A percentile compares a stretch with the other conserved stretches of the same genome.
Conservation (phyloP, 2,797 vertebrate genomes). For the Pseudochaenichthys georgianus region DNA sequence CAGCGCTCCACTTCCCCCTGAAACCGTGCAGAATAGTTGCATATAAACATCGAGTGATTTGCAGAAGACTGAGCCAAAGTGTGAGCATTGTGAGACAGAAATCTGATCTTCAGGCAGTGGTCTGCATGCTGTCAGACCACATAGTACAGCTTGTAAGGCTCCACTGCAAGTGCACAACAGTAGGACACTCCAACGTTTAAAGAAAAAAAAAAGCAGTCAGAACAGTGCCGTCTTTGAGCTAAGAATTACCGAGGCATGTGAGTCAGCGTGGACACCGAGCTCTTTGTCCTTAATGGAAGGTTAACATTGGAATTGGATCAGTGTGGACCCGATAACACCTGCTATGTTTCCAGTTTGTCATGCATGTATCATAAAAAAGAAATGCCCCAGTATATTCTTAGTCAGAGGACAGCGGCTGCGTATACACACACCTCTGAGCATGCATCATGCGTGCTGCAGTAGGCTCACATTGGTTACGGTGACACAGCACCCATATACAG, state of each 20-base stretch:
- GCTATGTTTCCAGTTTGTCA: not conserved
- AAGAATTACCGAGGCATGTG: slow-evolving; percentile 70
- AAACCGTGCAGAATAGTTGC: slow-evolving; percentile 40
- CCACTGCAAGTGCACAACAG: slow-evolving; percentile 67
- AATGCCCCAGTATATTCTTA: slow-evolving; percentile 70
- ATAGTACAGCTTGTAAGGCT: slow-evolving; percentile 59
- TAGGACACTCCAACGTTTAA: slow-evolving; percentile 64
- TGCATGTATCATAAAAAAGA: not conserved
- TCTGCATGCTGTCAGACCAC: slow-evolving; percentile 73
- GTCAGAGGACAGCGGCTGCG: slow-evolving; percentile 74
- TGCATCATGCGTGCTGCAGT: slow-evolving; percentile 81
- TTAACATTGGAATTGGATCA: slow-evolving; percentile 3
- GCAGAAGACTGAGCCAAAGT: slow-evolving; percentile 55
- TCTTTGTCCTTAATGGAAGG: slow-evolving; percentile 8
- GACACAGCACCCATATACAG: slow-evolving; percentile 81
- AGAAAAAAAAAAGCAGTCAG: slow-evolving; percentile 63
- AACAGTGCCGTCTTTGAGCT: slow-evolving; percentile 67
- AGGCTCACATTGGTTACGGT: slow-evolving; percentile 80
- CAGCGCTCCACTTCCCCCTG: not conserved
- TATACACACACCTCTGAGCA: slow-evolving; percentile 78
- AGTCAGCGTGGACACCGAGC: slow-evolving; percentile 14
- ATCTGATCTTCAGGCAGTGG: slow-evolving; percentile 57
- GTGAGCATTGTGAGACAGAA: slow-evolving; percentile 51
- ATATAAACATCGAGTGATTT: slow-evolving; percentile 18
- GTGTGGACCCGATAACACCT: slow-evolving; percentile 26